Conservation (phyloP, 2,888 invertebrate genomes). For the Onthophagus sagittarius region DNA sequence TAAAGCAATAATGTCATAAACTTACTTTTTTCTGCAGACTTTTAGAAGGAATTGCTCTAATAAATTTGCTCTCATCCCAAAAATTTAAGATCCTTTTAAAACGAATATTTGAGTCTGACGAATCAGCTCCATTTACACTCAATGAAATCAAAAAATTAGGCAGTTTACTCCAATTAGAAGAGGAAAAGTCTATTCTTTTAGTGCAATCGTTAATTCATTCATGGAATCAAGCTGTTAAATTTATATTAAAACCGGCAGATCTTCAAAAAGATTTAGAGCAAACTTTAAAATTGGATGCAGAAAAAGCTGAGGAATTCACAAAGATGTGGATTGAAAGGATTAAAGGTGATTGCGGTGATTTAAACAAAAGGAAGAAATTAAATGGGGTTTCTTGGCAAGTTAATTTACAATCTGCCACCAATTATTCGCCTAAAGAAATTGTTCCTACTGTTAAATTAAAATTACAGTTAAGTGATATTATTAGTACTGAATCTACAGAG, state of each 20-base stretch:
- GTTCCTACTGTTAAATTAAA: slow-evolving; percentile 52
- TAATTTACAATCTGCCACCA: slow-evolving; percentile 53
- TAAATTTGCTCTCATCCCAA: slow-evolving; percentile 36
- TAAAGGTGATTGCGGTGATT: slow-evolving; percentile 52
- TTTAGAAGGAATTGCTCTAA: slow-evolving; percentile 36
- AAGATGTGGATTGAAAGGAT: slow-evolving; percentile 54
- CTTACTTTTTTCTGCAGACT: slow-evolving; percentile 33
- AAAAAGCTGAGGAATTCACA: slow-evolving; percentile 55
- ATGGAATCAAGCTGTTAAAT: slow-evolving; percentile 50
- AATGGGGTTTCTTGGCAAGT: slow-evolving; percentile 56
- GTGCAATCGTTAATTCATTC: slow-evolving; percentile 44
- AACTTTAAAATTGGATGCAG: slow-evolving; percentile 49
- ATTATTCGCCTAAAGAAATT: slow-evolving; percentile 48
- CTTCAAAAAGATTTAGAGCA: slow-evolving; percentile 53
- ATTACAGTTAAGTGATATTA: slow-evolving; percentile 42
- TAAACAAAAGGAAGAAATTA: slow-evolving; percentile 50
- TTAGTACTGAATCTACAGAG: slow-evolving; percentile 36
- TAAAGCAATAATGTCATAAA: neutral
- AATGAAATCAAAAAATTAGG: slow-evolving; percentile 33
- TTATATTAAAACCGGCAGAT: slow-evolving; percentile 54
- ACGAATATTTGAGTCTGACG: slow-evolving; percentile 33
- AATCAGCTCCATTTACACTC: slow-evolving; percentile 33
- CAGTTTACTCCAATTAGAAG: slow-evolving; percentile 35
- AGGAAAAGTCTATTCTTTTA: slow-evolving; percentile 20
- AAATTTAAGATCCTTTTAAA: slow-evolving; percentile 37